Evolutionary conservation across 1,140 invertebrate species (phyloP), one percentile per base, ranked within the genome.

Genomic region (Cydia amplana): DNA sequence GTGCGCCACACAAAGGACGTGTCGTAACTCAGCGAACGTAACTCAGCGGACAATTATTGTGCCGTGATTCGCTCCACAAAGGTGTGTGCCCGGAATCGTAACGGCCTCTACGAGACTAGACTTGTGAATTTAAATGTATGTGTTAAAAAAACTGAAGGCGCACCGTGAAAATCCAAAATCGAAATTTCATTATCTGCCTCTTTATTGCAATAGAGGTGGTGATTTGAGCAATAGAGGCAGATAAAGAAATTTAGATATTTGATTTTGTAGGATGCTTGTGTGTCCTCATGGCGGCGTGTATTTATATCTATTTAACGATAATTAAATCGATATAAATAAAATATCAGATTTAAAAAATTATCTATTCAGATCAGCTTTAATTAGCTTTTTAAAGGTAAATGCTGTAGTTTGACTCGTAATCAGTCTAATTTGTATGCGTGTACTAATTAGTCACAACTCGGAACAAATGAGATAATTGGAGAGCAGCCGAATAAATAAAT

Each of bases 1-100:
- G 64, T 67, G 64, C 28, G 23, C 9, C 25, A 67, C 64, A 70
- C 28, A 70, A 70, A 40, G 32, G 28, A 70, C 64, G 65, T 18
- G 36, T 70, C 65, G 32, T 70, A 70, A 70, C 32, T 70, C 65
- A 70, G 65, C 28, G 65, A 32, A 60, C 55, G 32, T 70, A 70
- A 70, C 32, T 70, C 65, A 70, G 36, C 28, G 65, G 65, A 60
- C 55, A 60, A 60, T 60, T 60, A 60, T 60, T 60, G 55, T n/a
- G 55, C 55, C 55, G 55, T 12, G 55, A 60, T 60, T 23, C 16
- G 51, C 51, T 7, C 18, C 20, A 60, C 55, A 60, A 60, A 60
- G 55, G 55, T 60, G 55, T 60, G 55, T 23, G 55, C 55, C n/a
- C 0, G 55, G 55, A 23, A 60, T 60, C 4, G 51, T 16, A 51